Evolutionary conservation across 2,113 vertebrate genomes (phyloP), one percentile per base, ranked within the genome.

Genomic region (Parus major): DNA sequence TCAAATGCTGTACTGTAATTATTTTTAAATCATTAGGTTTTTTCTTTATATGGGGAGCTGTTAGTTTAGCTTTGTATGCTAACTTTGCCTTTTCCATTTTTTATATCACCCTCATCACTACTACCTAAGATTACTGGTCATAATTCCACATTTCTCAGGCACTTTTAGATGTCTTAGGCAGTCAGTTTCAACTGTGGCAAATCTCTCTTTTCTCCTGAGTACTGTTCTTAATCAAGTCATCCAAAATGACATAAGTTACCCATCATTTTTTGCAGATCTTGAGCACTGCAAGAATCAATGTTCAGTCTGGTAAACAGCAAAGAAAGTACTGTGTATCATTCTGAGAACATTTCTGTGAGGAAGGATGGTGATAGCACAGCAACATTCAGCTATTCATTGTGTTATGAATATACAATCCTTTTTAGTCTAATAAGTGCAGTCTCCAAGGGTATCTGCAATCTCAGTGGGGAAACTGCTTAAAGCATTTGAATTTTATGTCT

Each of bases 11-110:
- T 22, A 19, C 3, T 66, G 18, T 29, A 60, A 29, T 47, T 65
- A 7, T 47, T 77, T 77, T 53, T 41, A 52, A 76, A 57, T n/a
- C 0, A 39, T 39, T 2, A 1, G 1, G 2, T 22, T 18, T 25
- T 76, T 65, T 47, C 16, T 42, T 85, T 57, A 35, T 70, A 29
- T 10, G 1, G 22, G 12, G 6, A 33, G 5, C 29, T 70, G 3
- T 46, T 76, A 19, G 11, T 53, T 81, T 70, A 42, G 15, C 23
- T n/a, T 70, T 85, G 28, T 22, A 27, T 17, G 5, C 8, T 59
- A 64, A 57, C 6, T 75, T 63, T 59, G 10, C 4, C n/a, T 86
- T 70, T 71, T 44, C 28, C 19, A 9, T 52, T 81, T 72, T 72
- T 63, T 52, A 1, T 46, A 41, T 36, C 12, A 31, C 5, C 23